Percentiles rank a stretch among this genome's conserved stretches.
phyloP scores from a whole-genome alignment of 2,113 vertebrate genomes.

The Amia ocellicauda region DNA sequence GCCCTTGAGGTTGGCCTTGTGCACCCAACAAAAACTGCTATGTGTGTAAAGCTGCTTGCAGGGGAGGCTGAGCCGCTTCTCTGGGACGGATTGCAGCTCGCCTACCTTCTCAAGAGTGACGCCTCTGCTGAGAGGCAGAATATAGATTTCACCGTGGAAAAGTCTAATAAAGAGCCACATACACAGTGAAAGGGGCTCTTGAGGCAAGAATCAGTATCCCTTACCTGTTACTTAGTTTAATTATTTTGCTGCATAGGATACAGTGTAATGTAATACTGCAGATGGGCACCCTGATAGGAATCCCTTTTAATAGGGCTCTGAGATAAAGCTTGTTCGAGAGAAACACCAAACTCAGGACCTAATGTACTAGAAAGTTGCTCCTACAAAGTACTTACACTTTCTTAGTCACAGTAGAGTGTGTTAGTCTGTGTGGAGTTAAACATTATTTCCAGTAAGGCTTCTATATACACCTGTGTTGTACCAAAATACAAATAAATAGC shows the following conservation, averaged over 20 bases:
- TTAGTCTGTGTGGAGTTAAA: background rate
- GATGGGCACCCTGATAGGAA: constrained; percentile 54
- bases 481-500: too few relatives aligned
- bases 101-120: constrained; percentile 39
- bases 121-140: constrained; percentile 45
- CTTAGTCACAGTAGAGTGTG: constrained; percentile 47
- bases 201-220: constrained; percentile 62
- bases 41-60: too few relatives aligned
- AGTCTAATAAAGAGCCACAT: constrained; percentile 51
- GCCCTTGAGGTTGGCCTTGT: constrained; percentile 33
- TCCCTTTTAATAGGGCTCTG: constrained; percentile 41
- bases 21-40: constrained; percentile 26
- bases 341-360: constrained; percentile 22
- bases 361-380: constrained; percentile 48
- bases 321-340: constrained; percentile 38
- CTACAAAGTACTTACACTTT: constrained; percentile 43
- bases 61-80: background rate
- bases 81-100: constrained; percentile 40
- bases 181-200: constrained; percentile 59
- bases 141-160: constrained; percentile 69
- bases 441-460: background rate
- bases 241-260: constrained; percentile 60
- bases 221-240: constrained; percentile 68
- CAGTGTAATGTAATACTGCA: constrained; percentile 55
- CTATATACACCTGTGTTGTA: background rate